Conservation (phyloP, 1,140 invertebrate genomes). For the Cheumatopsyche charites region DNA sequence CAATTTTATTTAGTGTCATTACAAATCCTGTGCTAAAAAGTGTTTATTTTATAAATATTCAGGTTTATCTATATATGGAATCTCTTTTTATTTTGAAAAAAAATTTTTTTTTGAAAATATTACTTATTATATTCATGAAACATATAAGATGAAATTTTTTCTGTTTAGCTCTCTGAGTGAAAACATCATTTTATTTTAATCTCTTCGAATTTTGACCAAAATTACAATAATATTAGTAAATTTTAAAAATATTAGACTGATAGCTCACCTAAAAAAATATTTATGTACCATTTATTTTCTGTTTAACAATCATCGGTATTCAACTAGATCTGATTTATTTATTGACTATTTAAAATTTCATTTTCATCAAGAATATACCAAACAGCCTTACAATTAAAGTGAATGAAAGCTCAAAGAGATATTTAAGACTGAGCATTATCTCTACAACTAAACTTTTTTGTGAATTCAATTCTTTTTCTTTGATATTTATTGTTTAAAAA, state of each 20-base stretch:
- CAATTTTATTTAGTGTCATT: constrained; percentile 3
- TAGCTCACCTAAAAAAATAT: background rate
- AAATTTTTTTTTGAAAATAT: no score
- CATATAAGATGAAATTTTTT: no score
- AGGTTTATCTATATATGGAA: constrained; percentile 1
- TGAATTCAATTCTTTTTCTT: no score
- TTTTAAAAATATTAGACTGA: constrained; percentile 24
- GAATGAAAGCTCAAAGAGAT: constrained; percentile 2
- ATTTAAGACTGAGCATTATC: constrained; percentile 1
- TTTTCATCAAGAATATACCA: background rate
- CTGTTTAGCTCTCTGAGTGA: no score
- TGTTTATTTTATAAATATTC: background rate
- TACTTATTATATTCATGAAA: no score
- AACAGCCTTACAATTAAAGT: background rate
- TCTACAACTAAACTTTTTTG: no score
- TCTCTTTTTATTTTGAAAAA: background rate
- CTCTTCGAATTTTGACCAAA: background rate
- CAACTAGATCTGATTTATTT: background rate
- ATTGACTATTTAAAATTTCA: background rate
- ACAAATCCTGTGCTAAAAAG: background rate
- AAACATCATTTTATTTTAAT: background rate
- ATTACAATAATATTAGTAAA: constrained; percentile 2
- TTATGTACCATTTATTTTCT: background rate
- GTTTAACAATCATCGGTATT: background rate
- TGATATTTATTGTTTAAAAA: no score